phyloP scores from a whole-genome alignment of 1,140 invertebrate genomes.

The Ooceraea biroi region DNA sequence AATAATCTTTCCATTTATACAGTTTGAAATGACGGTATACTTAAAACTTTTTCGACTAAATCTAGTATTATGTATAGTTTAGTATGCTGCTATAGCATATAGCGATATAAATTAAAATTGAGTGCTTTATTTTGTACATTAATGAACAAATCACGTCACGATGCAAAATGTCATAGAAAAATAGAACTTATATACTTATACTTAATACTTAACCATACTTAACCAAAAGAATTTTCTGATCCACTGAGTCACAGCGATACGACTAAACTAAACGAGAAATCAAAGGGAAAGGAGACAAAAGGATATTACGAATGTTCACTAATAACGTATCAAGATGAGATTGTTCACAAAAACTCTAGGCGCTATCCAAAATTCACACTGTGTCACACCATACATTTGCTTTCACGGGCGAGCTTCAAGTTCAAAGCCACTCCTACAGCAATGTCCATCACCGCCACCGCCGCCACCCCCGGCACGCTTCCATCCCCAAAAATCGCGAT shows the following conservation, averaged over 20 bases:
- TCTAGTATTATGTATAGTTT: neutral
- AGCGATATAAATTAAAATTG: neutral
- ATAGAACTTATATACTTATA: neutral
- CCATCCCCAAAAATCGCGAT: neutral
- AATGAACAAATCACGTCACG: neutral
- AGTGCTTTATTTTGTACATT: neutral
- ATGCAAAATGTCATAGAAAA: neutral
- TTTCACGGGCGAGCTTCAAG: conserved; percentile 22
- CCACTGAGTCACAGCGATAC: neutral
- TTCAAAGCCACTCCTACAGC: conserved; percentile 27
- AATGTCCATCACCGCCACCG: no score
- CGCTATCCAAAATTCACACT: conserved; percentile 28
- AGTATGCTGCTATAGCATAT: no score
- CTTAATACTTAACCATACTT: no score
- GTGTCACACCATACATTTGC: conserved; percentile 20
- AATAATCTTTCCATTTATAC: no score
- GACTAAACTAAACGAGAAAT: neutral
- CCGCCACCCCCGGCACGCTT: conserved; percentile 1
- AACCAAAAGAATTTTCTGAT: no score
- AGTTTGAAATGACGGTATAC: no score
- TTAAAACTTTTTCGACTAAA: no score
- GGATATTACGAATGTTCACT: neutral
- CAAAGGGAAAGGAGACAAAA: neutral
- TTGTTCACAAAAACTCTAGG: neutral
- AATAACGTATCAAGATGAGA: neutral